These are phyloP conservation scores for Ctenomys sociabilis DNA, from an alignment of 2,113 vertebrate species.

Conservation along the genomic window DNA sequence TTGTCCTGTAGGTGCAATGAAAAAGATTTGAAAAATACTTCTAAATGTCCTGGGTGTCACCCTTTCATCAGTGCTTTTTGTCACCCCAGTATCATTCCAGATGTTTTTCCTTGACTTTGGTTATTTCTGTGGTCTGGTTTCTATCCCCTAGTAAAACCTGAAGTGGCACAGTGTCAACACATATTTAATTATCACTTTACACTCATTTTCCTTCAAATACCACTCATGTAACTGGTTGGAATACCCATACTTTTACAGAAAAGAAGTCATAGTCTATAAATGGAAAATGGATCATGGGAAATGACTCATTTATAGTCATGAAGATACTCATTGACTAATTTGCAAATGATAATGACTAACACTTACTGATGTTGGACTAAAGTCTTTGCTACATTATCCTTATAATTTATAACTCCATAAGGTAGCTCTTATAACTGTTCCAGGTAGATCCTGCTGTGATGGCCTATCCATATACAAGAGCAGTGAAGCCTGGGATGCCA, in stretches of 20 bases:
- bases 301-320: not conserved
- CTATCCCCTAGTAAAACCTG: not conserved
- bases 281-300: not conserved
- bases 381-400: not conserved
- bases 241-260: not conserved
- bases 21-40: slow-evolving; percentile 47
- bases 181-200: not conserved
- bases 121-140: slow-evolving; percentile 8
- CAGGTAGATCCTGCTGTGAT: not conserved
- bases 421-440: not conserved
- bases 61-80: not conserved
- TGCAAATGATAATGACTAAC: not conserved
- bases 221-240: not conserved
- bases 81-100: not conserved
- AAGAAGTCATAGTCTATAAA: not conserved
- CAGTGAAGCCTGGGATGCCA: not conserved
- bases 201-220: not conserved
- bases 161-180: not conserved
- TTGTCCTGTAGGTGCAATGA: not conserved
- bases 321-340: not conserved
- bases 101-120: not conserved
- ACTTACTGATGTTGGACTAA: not conserved
- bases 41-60: not conserved
- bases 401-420: not conserved
- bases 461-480: not conserved